Conservation (phyloP, 2,797 vertebrate species). For the Oophaga sylvatica region DNA sequence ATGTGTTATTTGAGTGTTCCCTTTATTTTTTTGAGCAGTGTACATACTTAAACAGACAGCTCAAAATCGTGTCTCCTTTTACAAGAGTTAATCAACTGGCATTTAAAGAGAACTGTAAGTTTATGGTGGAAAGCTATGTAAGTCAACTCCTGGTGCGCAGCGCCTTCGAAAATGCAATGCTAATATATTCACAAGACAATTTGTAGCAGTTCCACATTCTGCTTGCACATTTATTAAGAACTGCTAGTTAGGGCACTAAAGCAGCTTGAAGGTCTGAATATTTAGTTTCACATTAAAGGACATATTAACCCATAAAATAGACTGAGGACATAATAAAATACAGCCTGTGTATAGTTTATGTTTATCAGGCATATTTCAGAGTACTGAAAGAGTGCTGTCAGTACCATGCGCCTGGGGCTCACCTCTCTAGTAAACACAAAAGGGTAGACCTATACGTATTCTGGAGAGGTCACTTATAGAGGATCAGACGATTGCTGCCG, state of each 20-base stretch:
- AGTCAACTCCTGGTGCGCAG: conserved; percentile 7
- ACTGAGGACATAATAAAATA: background rate
- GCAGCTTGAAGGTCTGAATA: conserved; percentile 25
- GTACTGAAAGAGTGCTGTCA: background rate
- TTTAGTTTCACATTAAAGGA: conserved; percentile 1
- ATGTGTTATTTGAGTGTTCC: too few species aligned
- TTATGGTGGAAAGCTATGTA: background rate
- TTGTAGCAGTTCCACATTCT: conserved; percentile 9
- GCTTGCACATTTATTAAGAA: conserved; percentile 19
- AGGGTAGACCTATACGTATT: background rate
- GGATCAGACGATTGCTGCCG: background rate
- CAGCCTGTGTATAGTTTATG: background rate
- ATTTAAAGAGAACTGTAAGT: background rate
- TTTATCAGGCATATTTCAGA: background rate
- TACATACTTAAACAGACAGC: background rate
- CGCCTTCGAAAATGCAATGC: conserved; percentile 7
- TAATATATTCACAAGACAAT: conserved; percentile 25
- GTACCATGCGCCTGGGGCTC: background rate
- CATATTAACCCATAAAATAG: background rate
- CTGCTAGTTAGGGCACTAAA: conserved; percentile 28
- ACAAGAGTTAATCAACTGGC: conserved; percentile 5
- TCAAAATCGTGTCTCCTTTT: background rate
- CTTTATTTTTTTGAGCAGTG: too few species aligned
- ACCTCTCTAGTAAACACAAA: background rate
- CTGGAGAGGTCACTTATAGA: background rate